phyloP scores from a whole-genome alignment of 2,888 invertebrate genomes.

The Colostygia pectinataria region DNA sequence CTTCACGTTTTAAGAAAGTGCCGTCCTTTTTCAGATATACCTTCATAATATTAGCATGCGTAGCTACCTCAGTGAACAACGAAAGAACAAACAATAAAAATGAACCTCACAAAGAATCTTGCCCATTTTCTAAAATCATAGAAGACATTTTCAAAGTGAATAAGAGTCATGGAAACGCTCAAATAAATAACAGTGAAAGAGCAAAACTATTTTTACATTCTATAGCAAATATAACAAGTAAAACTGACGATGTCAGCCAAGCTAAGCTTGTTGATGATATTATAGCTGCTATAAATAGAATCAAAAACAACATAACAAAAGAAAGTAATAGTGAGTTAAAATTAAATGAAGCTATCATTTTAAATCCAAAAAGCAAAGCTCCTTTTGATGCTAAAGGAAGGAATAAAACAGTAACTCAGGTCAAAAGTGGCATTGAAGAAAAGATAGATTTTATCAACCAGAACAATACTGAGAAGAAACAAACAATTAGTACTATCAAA shows the following conservation, averaged over 20 bases:
- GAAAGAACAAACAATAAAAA: slow-evolving; percentile 39
- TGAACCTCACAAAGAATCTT: slow-evolving; percentile 51
- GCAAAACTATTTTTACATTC: slow-evolving; percentile 80
- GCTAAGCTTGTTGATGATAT: slow-evolving; percentile 70
- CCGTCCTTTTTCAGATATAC: slow-evolving; percentile 51
- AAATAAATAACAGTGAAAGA: slow-evolving; percentile 70
- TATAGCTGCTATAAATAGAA: slow-evolving; percentile 72
- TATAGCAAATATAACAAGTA: slow-evolving; percentile 77
- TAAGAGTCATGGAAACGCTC: slow-evolving; percentile 51
- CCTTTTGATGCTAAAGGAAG: slow-evolving; percentile 30
- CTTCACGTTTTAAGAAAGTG: neutral
- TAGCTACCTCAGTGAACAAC: slow-evolving; percentile 37
- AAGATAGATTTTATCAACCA: slow-evolving; percentile 47
- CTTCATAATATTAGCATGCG: slow-evolving; percentile 43
- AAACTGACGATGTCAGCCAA: slow-evolving; percentile 54
- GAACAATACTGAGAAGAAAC: slow-evolving; percentile 34
- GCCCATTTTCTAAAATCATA: slow-evolving; percentile 70
- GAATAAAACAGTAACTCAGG: slow-evolving; percentile 42
- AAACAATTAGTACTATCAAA: slow-evolving; percentile 14
- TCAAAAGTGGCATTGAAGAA: slow-evolving; percentile 68
- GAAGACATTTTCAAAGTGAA: slow-evolving; percentile 73
- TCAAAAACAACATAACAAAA: slow-evolving; percentile 63
- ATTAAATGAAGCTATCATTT: slow-evolving; percentile 69
- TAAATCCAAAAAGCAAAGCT: slow-evolving; percentile 47
- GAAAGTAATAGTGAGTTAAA: slow-evolving; percentile 54